phyloP scores from a whole-genome alignment of 2,797 vertebrate genomes.

The Columba guinea region DNA sequence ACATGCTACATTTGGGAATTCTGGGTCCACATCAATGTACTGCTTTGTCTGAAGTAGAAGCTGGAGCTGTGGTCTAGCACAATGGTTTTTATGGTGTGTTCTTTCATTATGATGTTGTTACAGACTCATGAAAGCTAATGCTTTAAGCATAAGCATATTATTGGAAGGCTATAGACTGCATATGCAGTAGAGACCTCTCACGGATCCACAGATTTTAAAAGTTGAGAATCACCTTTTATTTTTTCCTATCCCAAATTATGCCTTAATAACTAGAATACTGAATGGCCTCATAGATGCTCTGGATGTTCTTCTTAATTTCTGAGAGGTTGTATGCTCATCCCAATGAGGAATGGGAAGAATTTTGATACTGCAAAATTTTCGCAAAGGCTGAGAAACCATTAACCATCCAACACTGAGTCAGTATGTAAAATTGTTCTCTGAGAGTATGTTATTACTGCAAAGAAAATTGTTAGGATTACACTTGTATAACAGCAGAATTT shows the following conservation, averaged over 20 bases:
- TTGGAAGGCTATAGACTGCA: background rate
- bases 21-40: background rate
- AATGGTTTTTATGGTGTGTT: background rate
- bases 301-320: background rate
- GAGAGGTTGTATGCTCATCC: background rate
- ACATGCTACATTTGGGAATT: background rate
- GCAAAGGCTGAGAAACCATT: background rate
- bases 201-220: background rate
- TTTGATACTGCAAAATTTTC: background rate
- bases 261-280: background rate
- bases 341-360: background rate
- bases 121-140: background rate
- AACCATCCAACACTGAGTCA: background rate
- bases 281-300: background rate
- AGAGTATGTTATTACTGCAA: background rate
- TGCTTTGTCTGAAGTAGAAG: background rate
- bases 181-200: background rate
- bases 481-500: background rate
- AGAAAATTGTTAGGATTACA: background rate
- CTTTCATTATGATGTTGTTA: background rate
- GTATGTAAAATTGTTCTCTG: background rate
- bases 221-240: rapidly evolving
- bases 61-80: background rate
- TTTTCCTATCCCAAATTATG: background rate
- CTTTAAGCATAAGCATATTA: background rate